These are phyloP conservation scores for Gymnothorax javanicus DNA, from an alignment of 2,797 vertebrate genomes.

Conservation along the genomic window DNA sequence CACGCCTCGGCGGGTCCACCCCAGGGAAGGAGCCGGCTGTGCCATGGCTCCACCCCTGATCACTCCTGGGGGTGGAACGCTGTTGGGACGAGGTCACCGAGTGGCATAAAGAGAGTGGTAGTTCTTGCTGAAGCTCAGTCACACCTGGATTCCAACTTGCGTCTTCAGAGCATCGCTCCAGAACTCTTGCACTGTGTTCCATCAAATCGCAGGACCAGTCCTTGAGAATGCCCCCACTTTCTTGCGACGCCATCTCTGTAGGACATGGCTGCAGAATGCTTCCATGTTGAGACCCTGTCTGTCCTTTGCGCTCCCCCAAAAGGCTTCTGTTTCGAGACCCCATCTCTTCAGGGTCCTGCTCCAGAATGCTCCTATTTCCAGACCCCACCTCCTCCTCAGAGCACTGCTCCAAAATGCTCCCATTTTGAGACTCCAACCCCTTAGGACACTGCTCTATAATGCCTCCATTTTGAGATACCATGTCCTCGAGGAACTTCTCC, in stretches of 20 bases:
- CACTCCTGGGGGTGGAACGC: conserved; percentile 39
- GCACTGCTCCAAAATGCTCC: no score
- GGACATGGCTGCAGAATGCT: neutral
- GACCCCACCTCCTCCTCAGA: no score
- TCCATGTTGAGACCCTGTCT: neutral
- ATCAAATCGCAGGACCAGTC: neutral
- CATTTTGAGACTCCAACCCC: neutral
- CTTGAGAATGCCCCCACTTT: neutral
- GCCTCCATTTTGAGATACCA: neutral
- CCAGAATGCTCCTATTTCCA: neutral
- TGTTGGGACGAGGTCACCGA: conserved; percentile 9
- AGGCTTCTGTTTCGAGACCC: neutral
- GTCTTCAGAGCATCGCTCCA: neutral
- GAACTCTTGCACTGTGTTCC: neutral
- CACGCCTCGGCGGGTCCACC: neutral
- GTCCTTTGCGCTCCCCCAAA: neutral
- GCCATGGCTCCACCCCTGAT: neutral
- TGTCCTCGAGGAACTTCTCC: neutral
- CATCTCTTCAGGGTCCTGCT: neutral
- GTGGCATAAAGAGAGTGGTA: conserved; percentile 19
- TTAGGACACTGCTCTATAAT: neutral
- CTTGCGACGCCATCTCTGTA: neutral
- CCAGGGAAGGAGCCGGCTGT: neutral
- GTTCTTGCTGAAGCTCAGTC: conserved; percentile 32
- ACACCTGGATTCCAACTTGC: neutral